Evolutionary conservation across 2,888 invertebrate genomes (phyloP).

Genomic region (Uloborus plumipes): DNA sequence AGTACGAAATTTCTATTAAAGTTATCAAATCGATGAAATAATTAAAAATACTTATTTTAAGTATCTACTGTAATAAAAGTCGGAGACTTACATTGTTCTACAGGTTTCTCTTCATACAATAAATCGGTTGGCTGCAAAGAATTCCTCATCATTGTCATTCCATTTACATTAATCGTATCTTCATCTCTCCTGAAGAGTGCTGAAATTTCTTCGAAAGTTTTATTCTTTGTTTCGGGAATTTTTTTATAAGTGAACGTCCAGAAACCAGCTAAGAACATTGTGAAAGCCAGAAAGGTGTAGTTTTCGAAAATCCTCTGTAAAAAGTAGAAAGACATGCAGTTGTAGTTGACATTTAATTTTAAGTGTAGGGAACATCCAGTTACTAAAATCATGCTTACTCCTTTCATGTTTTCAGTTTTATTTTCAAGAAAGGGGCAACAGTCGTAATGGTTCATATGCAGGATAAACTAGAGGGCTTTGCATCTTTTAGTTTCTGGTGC

Average conservation of each 20-base stretch:
- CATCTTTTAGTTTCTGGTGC: no score
- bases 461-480: no score
- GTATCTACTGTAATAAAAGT: neutral
- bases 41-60: no score
- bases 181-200: slow-evolving; percentile 79
- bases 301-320: slow-evolving; percentile 88
- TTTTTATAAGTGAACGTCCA: slow-evolving; percentile 99
- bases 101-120: slow-evolving; percentile 50
- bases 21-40: no score
- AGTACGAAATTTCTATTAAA: no score
- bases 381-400: no score
- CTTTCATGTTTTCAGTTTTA: no score
- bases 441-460: no score
- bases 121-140: slow-evolving; percentile 59
- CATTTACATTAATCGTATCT: slow-evolving; percentile 55
- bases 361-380: no score
- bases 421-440: no score
- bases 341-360: no score
- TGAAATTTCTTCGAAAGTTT: slow-evolving; percentile 93
- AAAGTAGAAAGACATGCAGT: neutral
- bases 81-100: slow-evolving; percentile 46
- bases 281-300: slow-evolving; percentile 99
- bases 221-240: slow-evolving; percentile 99
- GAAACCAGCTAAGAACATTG: slow-evolving; percentile 95
- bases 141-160: slow-evolving; percentile 37